Percentiles rank a stretch among this genome's conserved stretches.
phyloP scores from a whole-genome alignment of 2,888 invertebrate genomes.

The Falcaria lacertinaria region DNA sequence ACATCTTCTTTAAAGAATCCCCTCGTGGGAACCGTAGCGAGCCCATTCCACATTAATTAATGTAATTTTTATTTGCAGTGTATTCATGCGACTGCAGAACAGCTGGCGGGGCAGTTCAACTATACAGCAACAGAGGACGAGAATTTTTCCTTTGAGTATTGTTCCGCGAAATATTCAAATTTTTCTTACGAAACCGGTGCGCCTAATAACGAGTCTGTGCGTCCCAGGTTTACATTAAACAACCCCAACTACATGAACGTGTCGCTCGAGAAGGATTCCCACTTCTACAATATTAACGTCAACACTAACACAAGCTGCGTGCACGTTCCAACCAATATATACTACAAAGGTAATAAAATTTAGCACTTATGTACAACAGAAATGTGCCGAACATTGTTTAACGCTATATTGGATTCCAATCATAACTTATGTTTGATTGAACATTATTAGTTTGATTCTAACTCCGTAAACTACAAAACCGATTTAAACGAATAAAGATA shows the following conservation, averaged over 20 bases:
- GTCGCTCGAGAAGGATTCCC: conserved; percentile 84
- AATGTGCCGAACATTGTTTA: no score
- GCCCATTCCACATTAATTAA: conserved; percentile 1
- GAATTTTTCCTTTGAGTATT: conserved; percentile 79
- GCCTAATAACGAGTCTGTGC: conserved; percentile 9
- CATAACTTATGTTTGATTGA: no score
- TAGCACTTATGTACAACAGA: no score
- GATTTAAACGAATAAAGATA: no score
- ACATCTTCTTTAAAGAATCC: no score
- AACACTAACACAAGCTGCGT: conserved; percentile 91
- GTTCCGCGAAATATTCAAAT: conserved; percentile 89
- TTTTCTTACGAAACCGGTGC: conserved; percentile 45
- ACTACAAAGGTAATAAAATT: conserved; percentile 87
- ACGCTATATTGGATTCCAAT: no score
- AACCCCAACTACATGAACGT: conserved; percentile 74
- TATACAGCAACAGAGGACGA: conserved; percentile 53
- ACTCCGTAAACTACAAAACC: no score
- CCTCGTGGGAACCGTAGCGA: no score
- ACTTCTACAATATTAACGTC: conserved; percentile 91
- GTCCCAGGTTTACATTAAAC: conserved; percentile 53
- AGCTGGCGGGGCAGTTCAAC: conserved; percentile 81
- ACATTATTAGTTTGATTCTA: no score
- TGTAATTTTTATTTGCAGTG: conserved; percentile 72
- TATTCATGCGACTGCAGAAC: conserved; percentile 87
- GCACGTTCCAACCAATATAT: conserved; percentile 97